These are phyloP conservation scores for Diprion similis DNA, from an alignment of 1,140 invertebrate species.

Conservation along the genomic window DNA sequence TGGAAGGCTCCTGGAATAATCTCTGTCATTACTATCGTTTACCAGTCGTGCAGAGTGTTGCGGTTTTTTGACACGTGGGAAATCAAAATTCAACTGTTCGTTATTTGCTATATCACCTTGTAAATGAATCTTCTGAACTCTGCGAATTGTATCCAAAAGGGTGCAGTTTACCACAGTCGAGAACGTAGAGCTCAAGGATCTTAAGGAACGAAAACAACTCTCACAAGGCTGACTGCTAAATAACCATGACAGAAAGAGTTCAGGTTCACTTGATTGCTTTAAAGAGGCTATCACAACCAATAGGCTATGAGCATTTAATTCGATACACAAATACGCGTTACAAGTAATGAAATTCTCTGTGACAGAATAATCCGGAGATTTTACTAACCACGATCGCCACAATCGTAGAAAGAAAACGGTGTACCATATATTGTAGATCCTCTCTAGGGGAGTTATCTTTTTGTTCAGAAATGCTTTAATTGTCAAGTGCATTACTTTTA, in stretches of 20 bases:
- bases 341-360: slow-evolving; percentile 2
- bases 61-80: too few species aligned
- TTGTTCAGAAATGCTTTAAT: too few species aligned
- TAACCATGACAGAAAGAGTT: not conserved
- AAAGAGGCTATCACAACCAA: not conserved
- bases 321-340: slow-evolving; percentile 6
- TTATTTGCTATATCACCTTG: not conserved
- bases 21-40: not conserved
- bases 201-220: not conserved
- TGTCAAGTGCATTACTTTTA: too few species aligned
- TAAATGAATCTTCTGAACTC: slow-evolving; percentile 1
- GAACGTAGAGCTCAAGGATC: not conserved
- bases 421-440: slow-evolving; percentile 9
- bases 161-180: slow-evolving; percentile 12
- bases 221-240: not conserved
- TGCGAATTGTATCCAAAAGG: not conserved
- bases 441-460: not conserved
- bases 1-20: not conserved
- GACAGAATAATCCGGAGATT: not conserved
- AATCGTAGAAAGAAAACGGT: not conserved
- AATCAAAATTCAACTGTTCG: not conserved
- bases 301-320: slow-evolving; percentile 10
- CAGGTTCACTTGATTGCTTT: not conserved
- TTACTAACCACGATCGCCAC: slow-evolving; percentile 4
- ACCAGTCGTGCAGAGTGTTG: too few species aligned